Evolutionary conservation across 2,888 invertebrate species (phyloP), one percentile per base, ranked within the genome.

Genomic region (Caenorhabditis sp.): DNA sequence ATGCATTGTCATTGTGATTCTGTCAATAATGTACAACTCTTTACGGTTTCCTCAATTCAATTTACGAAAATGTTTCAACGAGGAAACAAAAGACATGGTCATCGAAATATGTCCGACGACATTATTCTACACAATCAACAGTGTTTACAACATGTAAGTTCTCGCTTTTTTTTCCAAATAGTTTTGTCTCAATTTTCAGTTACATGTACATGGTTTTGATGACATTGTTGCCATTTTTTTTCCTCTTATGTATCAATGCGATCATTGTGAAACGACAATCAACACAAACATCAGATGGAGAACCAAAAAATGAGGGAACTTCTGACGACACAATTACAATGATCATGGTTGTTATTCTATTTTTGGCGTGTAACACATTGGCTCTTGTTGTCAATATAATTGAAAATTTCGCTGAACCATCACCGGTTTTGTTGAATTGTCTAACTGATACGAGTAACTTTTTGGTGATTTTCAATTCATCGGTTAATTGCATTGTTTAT

Each of bases 271-370:
- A 79, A 27, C 61, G 83, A 55, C 85, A 86, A 43, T 69, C 67
- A n/a, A 61, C 59, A 51, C 62, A 63, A 3, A 74, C 66, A 26
- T 31, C 62, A 6, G 69, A 66, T 53, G 63, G 51, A 5, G 57
- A 53, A 4, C 69, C 75, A 23, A 70, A 70, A 53, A 67, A 62
- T 49, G 71, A 67, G 26, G 74, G 76, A 36, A 67, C 73, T 23
- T 78, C 78, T 1, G 87, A 87, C 67, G 86, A 87, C 64, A 87
- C 87, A 5, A 81, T 87, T 43, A 87, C 86, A 1, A 87, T 88
- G 87, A 85, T 87, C 23, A 84, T 86, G 85, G 87, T 88, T 26
- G 87, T 88, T 17, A 79, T 88, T 19, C 71, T 88, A 36, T 88
- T 88, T 60, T 73, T 88, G 10, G 81, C 80, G 17, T 88, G 88